phyloP scores from a whole-genome alignment of 2,888 invertebrate species.

The Koerneria pararmatus region DNA sequence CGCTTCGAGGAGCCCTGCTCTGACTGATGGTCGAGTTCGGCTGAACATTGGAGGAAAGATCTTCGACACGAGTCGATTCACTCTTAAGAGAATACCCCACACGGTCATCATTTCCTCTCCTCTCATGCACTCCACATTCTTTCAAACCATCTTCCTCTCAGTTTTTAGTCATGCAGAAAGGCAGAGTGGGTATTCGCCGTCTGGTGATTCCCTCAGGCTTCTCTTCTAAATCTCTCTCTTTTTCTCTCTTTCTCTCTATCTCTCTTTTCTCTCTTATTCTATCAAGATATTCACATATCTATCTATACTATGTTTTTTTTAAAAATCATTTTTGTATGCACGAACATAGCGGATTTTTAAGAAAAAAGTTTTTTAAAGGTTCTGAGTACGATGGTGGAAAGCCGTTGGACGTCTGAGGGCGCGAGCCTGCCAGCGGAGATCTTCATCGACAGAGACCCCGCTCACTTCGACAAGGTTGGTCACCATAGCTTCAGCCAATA shows the following conservation, averaged over 20 bases:
- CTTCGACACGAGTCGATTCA: constrained; percentile 45
- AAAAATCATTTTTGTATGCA: background rate
- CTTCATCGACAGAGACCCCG: constrained; percentile 51
- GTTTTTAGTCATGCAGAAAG: too few species aligned
- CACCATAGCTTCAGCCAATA: too few species aligned
- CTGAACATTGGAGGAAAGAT: constrained; percentile 49
- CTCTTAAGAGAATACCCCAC: constrained; percentile 37
- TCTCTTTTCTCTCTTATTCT: background rate
- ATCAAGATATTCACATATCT: too few species aligned
- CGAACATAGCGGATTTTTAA: background rate
- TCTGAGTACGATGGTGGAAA: constrained; percentile 42
- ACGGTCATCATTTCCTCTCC: constrained; percentile 26
- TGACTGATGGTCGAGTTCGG: constrained; percentile 25
- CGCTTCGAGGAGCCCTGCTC: constrained; percentile 10
- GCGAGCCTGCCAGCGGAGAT: constrained; percentile 27
- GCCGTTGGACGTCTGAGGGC: constrained; percentile 35
- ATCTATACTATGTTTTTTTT: too few species aligned
- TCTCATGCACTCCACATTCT: background rate
- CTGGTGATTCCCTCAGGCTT: too few species aligned
- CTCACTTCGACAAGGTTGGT: constrained; percentile 41
- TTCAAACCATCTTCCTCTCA: background rate
- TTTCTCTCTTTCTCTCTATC: background rate
- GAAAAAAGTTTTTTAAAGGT: constrained; percentile 27
- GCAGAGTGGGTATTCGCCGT: too few species aligned
- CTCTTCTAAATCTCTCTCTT: background rate